A percentile compares a stretch with the other conserved stretches of the same genome.
These are phyloP conservation scores for Lontra canadensis DNA, from an alignment of 2,113 vertebrate genomes.

Conservation along the genomic window DNA sequence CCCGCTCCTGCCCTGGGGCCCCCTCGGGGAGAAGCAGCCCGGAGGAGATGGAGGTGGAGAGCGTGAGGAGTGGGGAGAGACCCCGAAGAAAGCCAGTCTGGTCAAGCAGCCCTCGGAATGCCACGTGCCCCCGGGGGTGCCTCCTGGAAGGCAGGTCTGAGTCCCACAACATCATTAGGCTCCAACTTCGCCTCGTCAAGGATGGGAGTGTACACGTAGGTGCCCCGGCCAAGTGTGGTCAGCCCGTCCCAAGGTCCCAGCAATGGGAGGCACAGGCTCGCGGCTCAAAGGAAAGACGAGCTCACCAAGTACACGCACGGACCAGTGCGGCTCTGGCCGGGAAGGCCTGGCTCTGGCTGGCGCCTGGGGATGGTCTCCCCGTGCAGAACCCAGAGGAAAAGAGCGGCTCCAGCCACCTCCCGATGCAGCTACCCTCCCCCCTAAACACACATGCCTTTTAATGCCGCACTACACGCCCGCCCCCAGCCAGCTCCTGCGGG, in stretches of 20 bases:
- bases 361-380: no score
- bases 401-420: neutral
- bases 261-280: neutral
- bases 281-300: neutral
- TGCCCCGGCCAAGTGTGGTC: neutral
- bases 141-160: neutral
- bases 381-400: neutral
- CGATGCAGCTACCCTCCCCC: no score
- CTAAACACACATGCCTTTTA: no score
- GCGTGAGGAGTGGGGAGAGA: no score
- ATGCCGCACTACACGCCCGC: rapidly evolving
- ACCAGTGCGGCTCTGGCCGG: rapidly evolving
- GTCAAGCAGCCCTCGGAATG: no score
- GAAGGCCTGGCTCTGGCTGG: no score
- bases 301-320: rapidly evolving
- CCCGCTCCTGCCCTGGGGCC: no score
- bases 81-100: no score
- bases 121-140: neutral
- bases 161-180: neutral
- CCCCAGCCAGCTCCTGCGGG: neutral
- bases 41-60: no score
- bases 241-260: neutral
- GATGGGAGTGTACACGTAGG: neutral
- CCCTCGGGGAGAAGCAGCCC: no score
- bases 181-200: neutral